These are phyloP conservation scores for Thaleichthys pacificus DNA, from an alignment of 2,797 vertebrate species.

Conservation along the genomic window DNA sequence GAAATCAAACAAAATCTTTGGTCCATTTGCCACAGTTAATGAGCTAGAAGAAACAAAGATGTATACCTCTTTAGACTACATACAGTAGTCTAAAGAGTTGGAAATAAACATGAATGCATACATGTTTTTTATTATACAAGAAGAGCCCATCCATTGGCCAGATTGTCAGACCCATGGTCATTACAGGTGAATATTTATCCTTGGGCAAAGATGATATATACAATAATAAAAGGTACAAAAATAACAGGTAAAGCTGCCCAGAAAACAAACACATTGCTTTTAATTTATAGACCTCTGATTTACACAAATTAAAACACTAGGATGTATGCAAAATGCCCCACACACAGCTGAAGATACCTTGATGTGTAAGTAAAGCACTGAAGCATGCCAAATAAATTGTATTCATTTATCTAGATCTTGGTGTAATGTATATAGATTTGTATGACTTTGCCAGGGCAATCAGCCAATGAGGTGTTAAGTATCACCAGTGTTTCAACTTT, in stretches of 20 bases:
- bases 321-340: background rate
- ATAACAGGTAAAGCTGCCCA: background rate
- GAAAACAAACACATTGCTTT: background rate
- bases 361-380: conserved; percentile 16
- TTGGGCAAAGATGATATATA: background rate
- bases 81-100: background rate
- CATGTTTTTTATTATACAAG: background rate
- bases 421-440: conserved; percentile 39
- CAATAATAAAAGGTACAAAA: background rate
- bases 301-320: background rate
- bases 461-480: conserved; percentile 22
- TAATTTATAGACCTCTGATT: conserved; percentile 16
- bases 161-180: background rate
- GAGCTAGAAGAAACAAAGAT: background rate
- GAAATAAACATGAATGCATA: too few species aligned
- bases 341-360: background rate
- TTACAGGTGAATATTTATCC: background rate
- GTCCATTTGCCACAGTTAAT: conserved; percentile 2
- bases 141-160: background rate
- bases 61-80: too few species aligned
- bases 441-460: conserved; percentile 28
- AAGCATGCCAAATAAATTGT: conserved; percentile 24
- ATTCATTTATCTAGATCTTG: conserved; percentile 28
- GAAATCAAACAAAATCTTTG: background rate
- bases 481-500: background rate